Percentiles rank a stretch among this genome's conserved stretches.
Evolutionary conservation across 1,140 invertebrate species (phyloP).

Genomic region (Zaprionus kolodkinae): DNA sequence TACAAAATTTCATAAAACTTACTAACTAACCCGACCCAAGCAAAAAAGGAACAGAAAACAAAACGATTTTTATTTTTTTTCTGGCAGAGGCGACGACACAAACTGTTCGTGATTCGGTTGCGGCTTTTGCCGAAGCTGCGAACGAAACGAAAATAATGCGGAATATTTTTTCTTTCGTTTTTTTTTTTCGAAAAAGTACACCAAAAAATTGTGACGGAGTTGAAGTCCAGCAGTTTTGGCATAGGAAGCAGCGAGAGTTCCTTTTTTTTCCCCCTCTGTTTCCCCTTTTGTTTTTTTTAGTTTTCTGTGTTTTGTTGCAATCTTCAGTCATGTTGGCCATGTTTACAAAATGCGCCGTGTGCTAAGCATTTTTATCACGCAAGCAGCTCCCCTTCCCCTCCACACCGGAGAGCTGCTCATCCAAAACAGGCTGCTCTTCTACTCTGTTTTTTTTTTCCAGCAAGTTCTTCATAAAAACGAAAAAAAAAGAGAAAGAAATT

Average conservation of each 20-base stretch:
- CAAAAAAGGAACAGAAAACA: slow-evolving; percentile 20
- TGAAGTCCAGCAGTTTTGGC: slow-evolving; percentile 24
- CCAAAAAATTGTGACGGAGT: slow-evolving; percentile 28
- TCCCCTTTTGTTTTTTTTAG: slow-evolving; percentile 17
- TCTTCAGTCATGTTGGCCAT: slow-evolving; percentile 69
- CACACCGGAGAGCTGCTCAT: neutral
- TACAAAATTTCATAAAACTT: slow-evolving; percentile 67
- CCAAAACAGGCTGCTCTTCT: slow-evolving; percentile 48
- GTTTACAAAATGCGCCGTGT: slow-evolving; percentile 75
- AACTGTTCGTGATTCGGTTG: slow-evolving; percentile 74
- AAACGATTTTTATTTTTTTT: slow-evolving; percentile 31
- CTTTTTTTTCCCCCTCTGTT: neutral
- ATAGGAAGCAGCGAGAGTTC: slow-evolving; percentile 33
- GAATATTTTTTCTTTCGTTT: slow-evolving; percentile 61
- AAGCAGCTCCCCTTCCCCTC: slow-evolving; percentile 24
- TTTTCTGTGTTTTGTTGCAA: slow-evolving; percentile 29
- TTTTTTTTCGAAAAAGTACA: slow-evolving; percentile 28
- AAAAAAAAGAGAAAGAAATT: slow-evolving; percentile 8
- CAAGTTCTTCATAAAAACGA: slow-evolving; percentile 65
- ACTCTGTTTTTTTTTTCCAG: slow-evolving; percentile 39
- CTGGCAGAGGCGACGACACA: slow-evolving; percentile 69
- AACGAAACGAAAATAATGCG: slow-evolving; percentile 69
- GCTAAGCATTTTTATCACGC: slow-evolving; percentile 82
- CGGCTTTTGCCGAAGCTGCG: slow-evolving; percentile 45
- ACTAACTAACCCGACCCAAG: slow-evolving; percentile 24